Evolutionary conservation across 2,113 vertebrate species (phyloP), one percentile per base, ranked within the genome.

Genomic region (Tachuris rubrigastra): DNA sequence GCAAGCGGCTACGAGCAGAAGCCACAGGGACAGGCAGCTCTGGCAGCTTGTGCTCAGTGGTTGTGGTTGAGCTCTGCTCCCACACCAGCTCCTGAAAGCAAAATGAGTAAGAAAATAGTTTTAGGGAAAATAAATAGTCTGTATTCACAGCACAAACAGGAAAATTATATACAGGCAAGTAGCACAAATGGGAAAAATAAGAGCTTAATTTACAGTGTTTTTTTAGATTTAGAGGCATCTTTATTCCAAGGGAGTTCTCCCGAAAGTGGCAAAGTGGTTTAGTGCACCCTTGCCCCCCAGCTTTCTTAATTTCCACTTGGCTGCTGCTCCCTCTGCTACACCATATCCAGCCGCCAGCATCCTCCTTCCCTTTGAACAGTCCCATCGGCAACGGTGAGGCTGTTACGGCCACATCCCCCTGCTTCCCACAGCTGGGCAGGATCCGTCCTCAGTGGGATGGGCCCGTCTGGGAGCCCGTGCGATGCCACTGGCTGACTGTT

Each of bases 371-470:
- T 3, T 37, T 1, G 2, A 35, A 12, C 7, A 11, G 33, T 55
- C 58, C 81, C 39, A 0, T 3, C 0, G 1, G 20, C 52, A 7
- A 1, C 0, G 0, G 63, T 79, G 53, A 33, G 13, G 3, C 2
- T 0, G 2, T 6, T 23, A 7, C 0, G 0, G n/a, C 44, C 37
- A 1, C 3, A 6, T 52, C 7, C n/a, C 44, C 4, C n/a, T 2
- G 7, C 27, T 89, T 31, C 47, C 52, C 12, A 8, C 1, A 9
- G 35, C n/a, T 0, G 2, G 47, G 35, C 67, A 76, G 77, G 42
- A 18, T 30, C 71, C 0, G 0, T 17, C 50, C 55, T 46, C 3
- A 7, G 42, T 2, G 12, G 78, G 14, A 33, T 2, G 5, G 25
- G 1, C 16, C 8, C 3, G 5, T 19, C 30, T 5, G 2, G 83